A percentile compares a stretch with the other conserved stretches of the same genome.
Evolutionary conservation across 2,113 vertebrate species (phyloP).

Genomic region (Corynorhinus townsendii): DNA sequence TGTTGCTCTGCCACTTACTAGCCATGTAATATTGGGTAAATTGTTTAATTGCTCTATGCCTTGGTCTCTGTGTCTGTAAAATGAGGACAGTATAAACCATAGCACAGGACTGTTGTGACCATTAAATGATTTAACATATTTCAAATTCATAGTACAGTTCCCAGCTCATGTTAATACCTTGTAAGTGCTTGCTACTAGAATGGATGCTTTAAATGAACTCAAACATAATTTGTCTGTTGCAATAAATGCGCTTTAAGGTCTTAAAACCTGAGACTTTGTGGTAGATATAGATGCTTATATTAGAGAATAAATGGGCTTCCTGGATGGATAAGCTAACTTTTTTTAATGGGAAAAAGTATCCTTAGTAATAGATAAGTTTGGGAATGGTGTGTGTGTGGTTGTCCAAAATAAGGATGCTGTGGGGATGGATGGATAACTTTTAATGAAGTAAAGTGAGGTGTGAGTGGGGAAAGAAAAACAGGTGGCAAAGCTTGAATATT

Average conservation of each 20-base stretch:
- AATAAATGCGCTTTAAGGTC: neutral
- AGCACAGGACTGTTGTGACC: neutral
- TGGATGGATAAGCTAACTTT: neutral
- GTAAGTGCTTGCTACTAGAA: neutral
- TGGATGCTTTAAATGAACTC: neutral
- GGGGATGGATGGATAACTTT: neutral
- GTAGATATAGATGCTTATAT: neutral
- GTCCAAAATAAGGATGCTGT: neutral
- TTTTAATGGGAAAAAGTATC: neutral
- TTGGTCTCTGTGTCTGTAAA: neutral
- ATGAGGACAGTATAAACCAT: neutral
- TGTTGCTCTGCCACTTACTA: neutral
- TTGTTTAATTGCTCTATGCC: neutral
- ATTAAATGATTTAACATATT: neutral
- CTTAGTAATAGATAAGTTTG: neutral
- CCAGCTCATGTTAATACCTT: neutral
- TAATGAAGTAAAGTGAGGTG: neutral
- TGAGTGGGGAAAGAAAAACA: neutral
- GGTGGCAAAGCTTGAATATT: neutral
- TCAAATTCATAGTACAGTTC: neutral
- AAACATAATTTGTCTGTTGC: neutral
- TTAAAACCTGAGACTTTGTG: neutral
- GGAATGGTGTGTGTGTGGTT: neutral
- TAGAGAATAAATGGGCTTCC: neutral
- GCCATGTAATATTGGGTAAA: neutral